Conservation (phyloP, 2,797 vertebrate genomes). For the Rhadinocentrus ornatus region DNA sequence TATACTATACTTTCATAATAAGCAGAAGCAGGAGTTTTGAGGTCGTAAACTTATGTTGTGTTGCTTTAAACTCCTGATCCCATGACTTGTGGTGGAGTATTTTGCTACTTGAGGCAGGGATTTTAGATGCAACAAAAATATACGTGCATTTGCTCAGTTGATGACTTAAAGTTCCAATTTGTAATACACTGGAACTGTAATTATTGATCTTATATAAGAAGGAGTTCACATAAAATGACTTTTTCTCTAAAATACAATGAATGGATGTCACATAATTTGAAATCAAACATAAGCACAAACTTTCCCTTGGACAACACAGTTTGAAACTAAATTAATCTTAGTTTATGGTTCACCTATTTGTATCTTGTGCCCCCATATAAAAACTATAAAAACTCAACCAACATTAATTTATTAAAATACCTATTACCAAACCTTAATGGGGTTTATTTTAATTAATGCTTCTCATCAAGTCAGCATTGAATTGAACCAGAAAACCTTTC, state of each 20-base stretch:
- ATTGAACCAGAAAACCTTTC: slow-evolving; percentile 36
- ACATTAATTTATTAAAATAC: slow-evolving; percentile 30
- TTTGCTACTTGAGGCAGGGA: background rate
- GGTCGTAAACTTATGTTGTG: background rate
- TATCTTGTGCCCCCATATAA: slow-evolving; percentile 30
- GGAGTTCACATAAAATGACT: background rate
- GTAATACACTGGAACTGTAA: no score
- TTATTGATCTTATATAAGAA: background rate
- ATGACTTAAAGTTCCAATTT: no score
- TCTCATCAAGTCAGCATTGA: slow-evolving; percentile 54
- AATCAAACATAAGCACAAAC: slow-evolving; percentile 4
- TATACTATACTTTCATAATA: background rate
- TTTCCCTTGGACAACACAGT: slow-evolving; percentile 13
- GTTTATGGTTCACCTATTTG: slow-evolving; percentile 19
- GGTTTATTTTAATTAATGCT: slow-evolving; percentile 59
- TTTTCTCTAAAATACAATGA: background rate
- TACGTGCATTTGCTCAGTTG: background rate
- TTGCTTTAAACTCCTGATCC: background rate
- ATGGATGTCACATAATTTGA: slow-evolving; percentile 1
- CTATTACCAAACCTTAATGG: slow-evolving; percentile 30
- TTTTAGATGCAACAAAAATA: background rate
- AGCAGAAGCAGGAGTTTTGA: background rate
- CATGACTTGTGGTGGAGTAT: background rate
- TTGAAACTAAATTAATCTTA: slow-evolving; percentile 17
- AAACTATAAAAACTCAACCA: slow-evolving; percentile 44